Base-by-base conservation (phyloP, 2,888 invertebrate species). In the Furcula furcula region DNA sequence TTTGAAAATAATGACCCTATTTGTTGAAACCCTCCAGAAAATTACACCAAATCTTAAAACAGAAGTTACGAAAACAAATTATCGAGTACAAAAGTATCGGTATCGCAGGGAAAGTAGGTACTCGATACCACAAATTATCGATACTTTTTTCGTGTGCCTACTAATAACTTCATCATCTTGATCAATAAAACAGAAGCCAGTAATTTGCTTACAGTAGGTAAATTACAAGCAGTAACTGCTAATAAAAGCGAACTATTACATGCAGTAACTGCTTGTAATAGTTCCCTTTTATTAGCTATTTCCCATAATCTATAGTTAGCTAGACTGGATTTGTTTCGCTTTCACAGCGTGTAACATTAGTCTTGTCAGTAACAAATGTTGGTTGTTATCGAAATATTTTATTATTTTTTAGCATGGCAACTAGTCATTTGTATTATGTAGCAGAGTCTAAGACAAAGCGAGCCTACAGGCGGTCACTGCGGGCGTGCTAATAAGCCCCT, bases 401-500 rank as follows among this genome's bases (percentile, higher is more conserved):
- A 53, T 50, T 58, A 53, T 53, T 58, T 52, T 57, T 52, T 53
- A 42, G 46, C 46, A 45, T 49, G 52, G 30, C 44, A 55, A 45
- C 42, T 40, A 55, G 45, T 55, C 42, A 46, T 57, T 57, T 57
- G 46, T 47, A 47, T 49, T 50, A 47, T 45, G 48, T 51, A 48
- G 40, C 40, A 23, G 31, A 44, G 47, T 46, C 40, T 56, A 57
- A 51, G 52, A 65, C 59, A 57, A 65, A 66, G 56, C 56, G 45
- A 53, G 59, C 52, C 62, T 62, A 59, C 62, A 58, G 51, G 58
- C 64, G 57, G 55, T 72, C 67, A 64, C 51, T 49, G 52, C 56
- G 61, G 60, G 71, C 73, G 84, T 80, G 82, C 81, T 87, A 87
- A 86, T 87, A 86, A 82, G 84, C 79, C 69, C 65, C 73, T 81